Conservation (phyloP, 2,888 invertebrate species). For the Hydrotaea cyrtoneurina region DNA sequence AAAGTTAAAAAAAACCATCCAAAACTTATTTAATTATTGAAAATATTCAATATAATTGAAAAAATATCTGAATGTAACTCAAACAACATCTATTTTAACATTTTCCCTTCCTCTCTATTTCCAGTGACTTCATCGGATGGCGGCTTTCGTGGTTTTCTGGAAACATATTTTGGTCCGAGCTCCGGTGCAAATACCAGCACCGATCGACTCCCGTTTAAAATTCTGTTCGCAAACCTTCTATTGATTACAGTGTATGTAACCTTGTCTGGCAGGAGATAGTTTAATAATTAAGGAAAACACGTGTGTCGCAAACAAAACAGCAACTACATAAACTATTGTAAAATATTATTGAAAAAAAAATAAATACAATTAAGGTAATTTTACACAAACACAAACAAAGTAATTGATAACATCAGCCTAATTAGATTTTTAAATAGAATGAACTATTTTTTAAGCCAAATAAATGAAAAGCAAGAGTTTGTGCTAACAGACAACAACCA, state of each 20-base stretch:
- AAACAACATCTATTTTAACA: neutral
- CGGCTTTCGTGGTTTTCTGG: constrained; percentile 76
- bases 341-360: constrained; percentile 12
- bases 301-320: constrained; percentile 26
- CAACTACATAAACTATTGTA: constrained; percentile 14
- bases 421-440: constrained; percentile 27
- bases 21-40: too few relatives aligned
- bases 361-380: constrained; percentile 23
- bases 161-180: constrained; percentile 76
- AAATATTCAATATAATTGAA: too few relatives aligned
- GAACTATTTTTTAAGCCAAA: constrained; percentile 26
- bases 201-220: neutral
- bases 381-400: constrained; percentile 14
- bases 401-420: constrained; percentile 35
- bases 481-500: neutral
- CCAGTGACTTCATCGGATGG: constrained; percentile 79
- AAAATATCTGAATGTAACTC: neutral
- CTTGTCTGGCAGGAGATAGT: constrained; percentile 52
- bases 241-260: neutral
- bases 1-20: too few relatives aligned
- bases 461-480: constrained; percentile 36
- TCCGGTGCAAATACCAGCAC: constrained; percentile 53
- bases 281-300: constrained; percentile 52
- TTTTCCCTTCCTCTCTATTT: constrained; percentile 63
- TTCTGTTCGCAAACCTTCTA: neutral